Evolutionary conservation across 2,888 invertebrate genomes (phyloP).

Genomic region (Andrena bucephala): DNA sequence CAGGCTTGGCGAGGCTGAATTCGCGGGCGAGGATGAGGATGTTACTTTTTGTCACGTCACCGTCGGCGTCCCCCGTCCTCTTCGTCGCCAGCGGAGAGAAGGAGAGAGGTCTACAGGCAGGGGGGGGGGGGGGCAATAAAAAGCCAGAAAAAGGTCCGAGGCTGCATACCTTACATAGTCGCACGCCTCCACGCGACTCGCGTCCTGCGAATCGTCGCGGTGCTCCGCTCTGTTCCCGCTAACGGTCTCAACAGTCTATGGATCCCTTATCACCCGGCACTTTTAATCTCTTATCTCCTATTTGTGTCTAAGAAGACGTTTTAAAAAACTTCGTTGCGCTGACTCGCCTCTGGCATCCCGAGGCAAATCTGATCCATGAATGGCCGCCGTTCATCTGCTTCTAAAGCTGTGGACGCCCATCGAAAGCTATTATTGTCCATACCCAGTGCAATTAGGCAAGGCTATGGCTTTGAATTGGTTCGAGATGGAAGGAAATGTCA

Average conservation of each 20-base stretch:
- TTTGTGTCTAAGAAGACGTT: neutral
- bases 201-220: slow-evolving; percentile 59
- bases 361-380: neutral
- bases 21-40: slow-evolving; percentile 64
- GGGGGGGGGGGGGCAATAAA: slow-evolving; percentile 68
- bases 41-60: slow-evolving; percentile 64
- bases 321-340: neutral
- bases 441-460: too few relatives aligned
- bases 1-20: slow-evolving; percentile 11
- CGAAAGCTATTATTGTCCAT: neutral
- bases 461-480: too few relatives aligned
- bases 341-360: slow-evolving; percentile 2
- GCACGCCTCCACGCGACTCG: slow-evolving; percentile 80
- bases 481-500: too few relatives aligned
- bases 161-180: slow-evolving; percentile 79
- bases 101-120: slow-evolving; percentile 42
- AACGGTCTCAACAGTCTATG: slow-evolving; percentile 47
- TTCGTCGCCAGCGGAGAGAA: slow-evolving; percentile 24
- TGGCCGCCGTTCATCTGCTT: slow-evolving; percentile 14
- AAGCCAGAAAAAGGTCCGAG: slow-evolving; percentile 75
- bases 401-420: neutral
- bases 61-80: slow-evolving; percentile 38
- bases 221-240: slow-evolving; percentile 45
- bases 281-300: slow-evolving; percentile 14
- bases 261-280: slow-evolving; percentile 42